Percentiles rank a stretch among this genome's conserved stretches.
phyloP scores from a whole-genome alignment of 2,113 vertebrate species.

The Vicugna pacos region DNA sequence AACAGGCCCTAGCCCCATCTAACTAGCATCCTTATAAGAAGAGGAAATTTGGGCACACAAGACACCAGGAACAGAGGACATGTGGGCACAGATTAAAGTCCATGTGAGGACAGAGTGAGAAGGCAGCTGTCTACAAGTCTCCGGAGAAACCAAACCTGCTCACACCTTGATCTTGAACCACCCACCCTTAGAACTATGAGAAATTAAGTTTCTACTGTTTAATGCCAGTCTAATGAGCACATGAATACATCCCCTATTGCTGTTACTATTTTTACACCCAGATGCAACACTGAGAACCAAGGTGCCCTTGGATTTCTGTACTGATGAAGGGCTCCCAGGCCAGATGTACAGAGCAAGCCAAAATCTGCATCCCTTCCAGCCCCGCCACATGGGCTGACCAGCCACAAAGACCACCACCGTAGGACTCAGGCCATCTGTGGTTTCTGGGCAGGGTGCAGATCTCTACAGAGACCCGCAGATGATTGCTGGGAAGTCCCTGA shows the following conservation, averaged over 20 bases:
- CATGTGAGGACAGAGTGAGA: rapidly evolving
- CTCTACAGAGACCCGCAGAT: not conserved
- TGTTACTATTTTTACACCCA: not conserved
- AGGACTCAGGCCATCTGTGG: not conserved
- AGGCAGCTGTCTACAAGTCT: not conserved
- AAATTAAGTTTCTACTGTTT: too few species aligned
- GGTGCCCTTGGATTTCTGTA: not conserved
- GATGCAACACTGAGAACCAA: not conserved
- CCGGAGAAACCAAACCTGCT: not conserved
- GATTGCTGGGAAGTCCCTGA: constrained; percentile 3
- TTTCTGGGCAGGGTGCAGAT: not conserved
- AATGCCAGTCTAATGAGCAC: not conserved
- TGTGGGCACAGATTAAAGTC: not conserved
- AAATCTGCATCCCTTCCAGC: not conserved
- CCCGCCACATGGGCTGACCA: not conserved
- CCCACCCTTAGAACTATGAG: not conserved
- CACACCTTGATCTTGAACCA: not conserved
- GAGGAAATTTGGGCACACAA: not conserved
- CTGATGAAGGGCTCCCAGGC: not conserved
- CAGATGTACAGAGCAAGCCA: not conserved
- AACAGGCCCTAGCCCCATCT: not conserved
- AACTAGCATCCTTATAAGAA: not conserved
- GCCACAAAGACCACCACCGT: not conserved
- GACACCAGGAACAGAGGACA: not conserved
- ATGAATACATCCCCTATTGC: not conserved